A percentile compares a stretch with the other conserved stretches of the same genome.
phyloP scores from a whole-genome alignment of 2,797 vertebrate genomes.

The Hydrocynus forskahlii region DNA sequence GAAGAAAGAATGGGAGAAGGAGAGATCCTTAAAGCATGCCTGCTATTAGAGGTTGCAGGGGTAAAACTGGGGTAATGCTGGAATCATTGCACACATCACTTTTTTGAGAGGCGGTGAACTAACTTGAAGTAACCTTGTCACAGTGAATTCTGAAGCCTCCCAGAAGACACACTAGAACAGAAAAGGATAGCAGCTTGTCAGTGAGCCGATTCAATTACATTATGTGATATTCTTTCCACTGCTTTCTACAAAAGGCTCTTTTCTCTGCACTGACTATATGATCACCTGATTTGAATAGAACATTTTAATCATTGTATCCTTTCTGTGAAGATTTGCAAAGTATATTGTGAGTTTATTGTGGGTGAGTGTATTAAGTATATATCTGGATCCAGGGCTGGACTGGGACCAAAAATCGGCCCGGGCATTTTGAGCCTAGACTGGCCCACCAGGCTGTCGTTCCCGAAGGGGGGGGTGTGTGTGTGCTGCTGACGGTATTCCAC shows the following conservation, averaged over 20 bases:
- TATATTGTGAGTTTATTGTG: too few species aligned
- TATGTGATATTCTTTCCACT: neutral
- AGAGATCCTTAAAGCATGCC: slow-evolving; percentile 8
- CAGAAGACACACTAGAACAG: neutral
- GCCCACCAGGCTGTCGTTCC: too few species aligned
- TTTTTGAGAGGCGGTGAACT: slow-evolving; percentile 16
- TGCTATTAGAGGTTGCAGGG: slow-evolving; percentile 8
- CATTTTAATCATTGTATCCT: neutral
- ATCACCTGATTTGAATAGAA: neutral
- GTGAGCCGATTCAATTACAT: neutral
- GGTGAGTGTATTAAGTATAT: too few species aligned
- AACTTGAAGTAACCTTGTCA: slow-evolving; percentile 8
- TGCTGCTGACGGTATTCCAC: too few species aligned
- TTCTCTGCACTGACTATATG: neutral
- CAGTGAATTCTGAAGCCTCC: neutral
- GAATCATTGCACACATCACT: slow-evolving; percentile 9
- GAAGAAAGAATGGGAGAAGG: slow-evolving; percentile 6
- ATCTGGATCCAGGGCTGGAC: too few species aligned
- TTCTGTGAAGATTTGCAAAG: neutral
- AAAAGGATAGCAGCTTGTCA: slow-evolving; percentile 1
- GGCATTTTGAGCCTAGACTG: too few species aligned
- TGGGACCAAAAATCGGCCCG: too few species aligned
- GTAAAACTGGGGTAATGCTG: slow-evolving; percentile 2
- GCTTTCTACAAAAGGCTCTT: neutral
- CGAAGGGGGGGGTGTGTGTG: too few species aligned